Evolutionary conservation across 2,888 invertebrate species (phyloP).

Genomic region (Desoria tigrina): DNA sequence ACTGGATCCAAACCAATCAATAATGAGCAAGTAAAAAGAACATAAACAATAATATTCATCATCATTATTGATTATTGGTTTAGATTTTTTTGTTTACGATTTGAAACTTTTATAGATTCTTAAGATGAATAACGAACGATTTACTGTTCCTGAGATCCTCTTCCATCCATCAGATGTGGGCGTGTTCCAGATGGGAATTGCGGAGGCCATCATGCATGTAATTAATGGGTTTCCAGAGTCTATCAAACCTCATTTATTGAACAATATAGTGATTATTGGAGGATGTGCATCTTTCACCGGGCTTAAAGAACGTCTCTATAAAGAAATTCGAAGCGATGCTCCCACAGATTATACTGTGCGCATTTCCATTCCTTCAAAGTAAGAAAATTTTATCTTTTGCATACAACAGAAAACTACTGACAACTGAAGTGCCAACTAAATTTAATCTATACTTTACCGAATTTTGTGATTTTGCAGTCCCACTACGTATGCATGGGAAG

Average conservation of each 20-base stretch:
- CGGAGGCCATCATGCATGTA: slow-evolving; percentile 80
- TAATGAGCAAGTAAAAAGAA: slow-evolving; percentile 58
- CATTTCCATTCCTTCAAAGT: slow-evolving; percentile 63
- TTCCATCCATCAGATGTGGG: slow-evolving; percentile 95
- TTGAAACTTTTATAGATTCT: slow-evolving; percentile 80
- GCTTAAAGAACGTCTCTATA: slow-evolving; percentile 74
- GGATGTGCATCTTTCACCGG: slow-evolving; percentile 79
- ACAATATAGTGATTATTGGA: slow-evolving; percentile 83
- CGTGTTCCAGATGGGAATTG: slow-evolving; percentile 84
- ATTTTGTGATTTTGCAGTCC: slow-evolving; percentile 62
- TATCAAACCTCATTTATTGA: slow-evolving; percentile 73
- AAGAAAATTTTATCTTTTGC: neutral
- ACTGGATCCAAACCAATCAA: slow-evolving; percentile 56
- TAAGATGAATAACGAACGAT: slow-evolving; percentile 87
- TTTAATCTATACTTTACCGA: neutral
- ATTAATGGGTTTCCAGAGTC: slow-evolving; percentile 74
- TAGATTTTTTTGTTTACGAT: too few relatives aligned
- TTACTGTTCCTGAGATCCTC: slow-evolving; percentile 89
- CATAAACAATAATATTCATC: neutral
- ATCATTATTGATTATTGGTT: too few relatives aligned
- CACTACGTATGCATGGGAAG: slow-evolving; percentile 82
- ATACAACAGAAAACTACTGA: neutral
- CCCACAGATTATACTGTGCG: slow-evolving; percentile 76
- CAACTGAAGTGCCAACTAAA: neutral
- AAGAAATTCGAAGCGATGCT: slow-evolving; percentile 76